Base-by-base conservation (phyloP, 2,113 vertebrate species). In the Gila orcuttii region DNA sequence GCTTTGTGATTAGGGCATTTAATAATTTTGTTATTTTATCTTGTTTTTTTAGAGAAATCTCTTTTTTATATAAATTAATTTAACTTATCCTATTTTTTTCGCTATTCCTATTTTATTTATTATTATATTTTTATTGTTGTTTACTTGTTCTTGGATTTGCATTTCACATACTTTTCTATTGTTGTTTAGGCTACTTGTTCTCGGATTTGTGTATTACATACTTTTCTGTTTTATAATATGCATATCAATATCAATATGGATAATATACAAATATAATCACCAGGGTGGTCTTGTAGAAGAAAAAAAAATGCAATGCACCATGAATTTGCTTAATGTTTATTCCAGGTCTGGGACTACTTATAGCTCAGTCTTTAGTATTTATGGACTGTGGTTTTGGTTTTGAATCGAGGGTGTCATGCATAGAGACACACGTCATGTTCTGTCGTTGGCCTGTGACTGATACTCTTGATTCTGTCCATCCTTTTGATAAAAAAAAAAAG, bases 381-480 rank as follows among this genome's bases (percentile, higher is more conserved):
- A 86, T 85, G 82, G 82, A 83, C 85, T 76, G 78, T 83, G 87
- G 89, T 87, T 78, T 82, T 66, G 84, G 80, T 86, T 71, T 82
- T 74, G 83, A 86, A 55, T 83, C 28, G 81, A 73, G 60, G 66
- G 82, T 88, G 87, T 90, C 89, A 82, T 75, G 86, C 85, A 85
- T 66, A 84, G 68, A 85, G 86, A 88, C 83, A 85, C 89, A 88
- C 77, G 80, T 85, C 89, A 90, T 83, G 83, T 88, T 90, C 85
- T 90, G 85, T 82, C 71, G 85, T 82, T 80, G n/a, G 59, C 79
- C 76, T 76, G 39, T 68, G 85, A 82, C 78, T 45, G 83, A 85
- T 73, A 76, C 88, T 82, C 79, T 86, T 77, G 86, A 87, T 88
- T 89, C 85, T 86, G 84, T 85, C 82, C 89, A 83, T 88, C 87